phyloP scores from a whole-genome alignment of 2,797 vertebrate genomes.

The Furcifer pardalis region DNA sequence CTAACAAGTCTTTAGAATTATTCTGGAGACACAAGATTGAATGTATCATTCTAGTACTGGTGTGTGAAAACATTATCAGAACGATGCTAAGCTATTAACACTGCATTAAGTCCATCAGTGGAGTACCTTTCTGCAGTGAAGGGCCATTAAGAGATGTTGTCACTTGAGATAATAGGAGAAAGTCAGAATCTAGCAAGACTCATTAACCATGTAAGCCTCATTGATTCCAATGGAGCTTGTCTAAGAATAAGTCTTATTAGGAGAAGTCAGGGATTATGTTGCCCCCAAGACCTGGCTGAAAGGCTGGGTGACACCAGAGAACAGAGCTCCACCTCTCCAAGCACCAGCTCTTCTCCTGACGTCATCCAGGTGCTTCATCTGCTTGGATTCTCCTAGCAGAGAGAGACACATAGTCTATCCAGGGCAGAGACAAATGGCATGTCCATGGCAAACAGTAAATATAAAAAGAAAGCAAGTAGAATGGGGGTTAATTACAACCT shows the following conservation, averaged over 20 bases:
- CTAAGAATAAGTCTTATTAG: too few relatives aligned
- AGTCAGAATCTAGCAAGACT: background rate
- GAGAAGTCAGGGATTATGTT: too few relatives aligned
- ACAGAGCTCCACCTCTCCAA: background rate
- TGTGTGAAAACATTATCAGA: background rate
- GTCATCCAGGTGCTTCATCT: background rate
- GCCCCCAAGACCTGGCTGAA: background rate
- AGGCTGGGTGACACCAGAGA: background rate
- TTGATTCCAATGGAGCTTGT: background rate
- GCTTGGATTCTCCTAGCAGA: background rate
- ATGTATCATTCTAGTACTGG: conserved; percentile 1
- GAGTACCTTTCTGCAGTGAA: background rate
- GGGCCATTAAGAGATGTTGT: background rate
- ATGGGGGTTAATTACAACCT: background rate
- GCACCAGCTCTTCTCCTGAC: background rate
- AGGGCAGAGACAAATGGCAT: too few relatives aligned
- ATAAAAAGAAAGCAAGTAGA: background rate
- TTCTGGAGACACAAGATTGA: background rate
- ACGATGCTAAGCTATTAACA: conserved; percentile 23
- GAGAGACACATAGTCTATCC: too few relatives aligned
- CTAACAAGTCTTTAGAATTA: conserved; percentile 11
- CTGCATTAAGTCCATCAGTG: background rate
- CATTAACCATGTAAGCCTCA: background rate
- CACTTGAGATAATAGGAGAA: background rate
- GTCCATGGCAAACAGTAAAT: too few relatives aligned